Evolutionary conservation across 2,888 invertebrate species (phyloP).

Genomic region (Callinectes sapidus): DNA sequence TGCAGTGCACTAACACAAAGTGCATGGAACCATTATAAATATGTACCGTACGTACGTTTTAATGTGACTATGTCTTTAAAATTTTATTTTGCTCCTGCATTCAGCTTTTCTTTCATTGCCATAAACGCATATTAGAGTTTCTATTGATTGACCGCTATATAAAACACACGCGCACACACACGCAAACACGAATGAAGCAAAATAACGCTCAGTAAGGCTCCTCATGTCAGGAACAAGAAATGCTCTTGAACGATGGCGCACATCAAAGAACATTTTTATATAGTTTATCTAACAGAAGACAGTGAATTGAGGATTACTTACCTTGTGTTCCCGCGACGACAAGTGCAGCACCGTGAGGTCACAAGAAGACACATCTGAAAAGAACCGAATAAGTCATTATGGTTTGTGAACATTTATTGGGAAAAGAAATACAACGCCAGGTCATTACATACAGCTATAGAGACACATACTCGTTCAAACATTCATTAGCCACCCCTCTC

Average conservation of each 20-base stretch:
- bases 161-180: background rate
- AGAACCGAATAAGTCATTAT: background rate
- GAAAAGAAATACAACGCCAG: background rate
- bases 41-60: too few species aligned
- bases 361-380: background rate
- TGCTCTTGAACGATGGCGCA: too few species aligned
- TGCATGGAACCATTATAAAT: too few species aligned
- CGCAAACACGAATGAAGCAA: background rate
- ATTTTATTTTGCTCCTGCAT: too few species aligned
- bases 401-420: background rate
- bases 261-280: too few species aligned
- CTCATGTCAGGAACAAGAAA: too few species aligned
- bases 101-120: too few species aligned
- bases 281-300: too few species aligned
- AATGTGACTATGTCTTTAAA: too few species aligned
- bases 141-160: background rate
- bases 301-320: background rate
- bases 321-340: background rate
- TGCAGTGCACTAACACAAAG: too few species aligned
- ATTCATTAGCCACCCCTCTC: conserved; percentile 25
- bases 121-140: too few species aligned
- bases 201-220: too few species aligned
- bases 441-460: background rate
- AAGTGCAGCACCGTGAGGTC: background rate
- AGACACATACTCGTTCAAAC: background rate